Evolutionary conservation across 2,888 invertebrate genomes (phyloP), one percentile per base, ranked within the genome.

Genomic region (Gerris lacustris): DNA sequence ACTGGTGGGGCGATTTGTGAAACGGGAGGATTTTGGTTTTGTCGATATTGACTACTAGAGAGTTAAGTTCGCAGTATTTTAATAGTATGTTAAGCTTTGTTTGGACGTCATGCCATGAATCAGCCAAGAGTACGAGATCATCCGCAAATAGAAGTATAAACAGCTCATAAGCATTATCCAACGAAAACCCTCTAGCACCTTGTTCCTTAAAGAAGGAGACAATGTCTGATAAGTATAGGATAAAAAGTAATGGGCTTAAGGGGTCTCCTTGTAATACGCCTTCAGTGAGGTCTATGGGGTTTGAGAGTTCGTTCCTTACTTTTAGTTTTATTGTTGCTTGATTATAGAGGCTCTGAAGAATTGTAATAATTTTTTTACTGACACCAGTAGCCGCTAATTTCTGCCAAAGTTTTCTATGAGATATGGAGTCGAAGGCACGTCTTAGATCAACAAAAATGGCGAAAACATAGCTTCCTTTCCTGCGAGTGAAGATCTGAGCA

Each of bases 181-280:
- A 5, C 31, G 44, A n/a, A n/a, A 67, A 6, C n/a, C 67, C 67
- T 55, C 15, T 55, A 55, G 15, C 55, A 31, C 31, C 55, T 15
- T 55, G 9, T 55, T 55, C 11, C 9, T 9, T 55, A 5, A 55
- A 31, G 6, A 15, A 44, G n/a, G 18, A 6, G 6, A 15, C 43
- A 2, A 44, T 44, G 7, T 67, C n/a, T 45, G 43, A 17, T 67
- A 31, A 70, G 44, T 43, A 70, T 2, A 70, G 63, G 17, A 63
- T 62, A 68, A 68, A 68, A n/a, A 70, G 17, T 6, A 67, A 47
- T 5, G 70, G 67, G 18, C 44, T 18, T 45, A 68, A 6, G 45
- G 63, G 63, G 66, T 69, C 69, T n/a, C 69, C 69, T 45, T 69
- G 69, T 69, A 69, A 69, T 2, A 68, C 68, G n/a, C 68, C 68